Evolutionary conservation across 2,113 vertebrate genomes (phyloP), one percentile per base, ranked within the genome.

Genomic region (Ginglymostoma cirratum): DNA sequence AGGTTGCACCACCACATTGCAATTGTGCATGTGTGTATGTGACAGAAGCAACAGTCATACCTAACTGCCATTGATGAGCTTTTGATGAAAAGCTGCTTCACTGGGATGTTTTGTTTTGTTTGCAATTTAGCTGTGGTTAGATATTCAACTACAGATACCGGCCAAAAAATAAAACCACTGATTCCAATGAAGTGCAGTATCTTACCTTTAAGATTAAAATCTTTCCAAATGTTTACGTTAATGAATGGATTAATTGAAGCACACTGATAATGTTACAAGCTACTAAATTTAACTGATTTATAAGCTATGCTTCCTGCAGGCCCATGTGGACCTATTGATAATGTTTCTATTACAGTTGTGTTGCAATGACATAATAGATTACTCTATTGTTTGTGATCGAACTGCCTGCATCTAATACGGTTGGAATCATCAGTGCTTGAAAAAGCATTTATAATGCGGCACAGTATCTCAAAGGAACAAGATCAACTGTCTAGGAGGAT

Each of bases 401-500:
- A 95, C 45, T 72, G 94, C 69, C 69, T 72, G 94, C 72, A 72
- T 95, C 45, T 95, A 72, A 72, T 72, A 52, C 67, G 27, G 38
- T 72, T 95, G 94, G 94, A 95, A 95, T 72, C 69, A 48, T 95
- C 94, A 72, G 94, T 95, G 69, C 94, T 76, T 95, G 69, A 95
- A 95, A 72, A 95, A 76, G 94, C 94, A 72, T 45, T 70, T 95
- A 95, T 72, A 95, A 95, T 95, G 94, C 94, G 27, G 38, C 94
- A 95, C 94, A 48, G 69, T 15, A 30, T 76, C 67, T 45, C 94
- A 72, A 30, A 95, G 69, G 42, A 72, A 52, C 94, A 95, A 95
- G 69, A 72, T 76, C 94, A 95, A 72, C 69, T 72, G 94, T 69
- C 94, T 7, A 72, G 94, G 67, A 45, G 94, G 45, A 76, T 70